Evolutionary conservation across 1,140 invertebrate species (phyloP).

Genomic region (Camponotus floridanus): DNA sequence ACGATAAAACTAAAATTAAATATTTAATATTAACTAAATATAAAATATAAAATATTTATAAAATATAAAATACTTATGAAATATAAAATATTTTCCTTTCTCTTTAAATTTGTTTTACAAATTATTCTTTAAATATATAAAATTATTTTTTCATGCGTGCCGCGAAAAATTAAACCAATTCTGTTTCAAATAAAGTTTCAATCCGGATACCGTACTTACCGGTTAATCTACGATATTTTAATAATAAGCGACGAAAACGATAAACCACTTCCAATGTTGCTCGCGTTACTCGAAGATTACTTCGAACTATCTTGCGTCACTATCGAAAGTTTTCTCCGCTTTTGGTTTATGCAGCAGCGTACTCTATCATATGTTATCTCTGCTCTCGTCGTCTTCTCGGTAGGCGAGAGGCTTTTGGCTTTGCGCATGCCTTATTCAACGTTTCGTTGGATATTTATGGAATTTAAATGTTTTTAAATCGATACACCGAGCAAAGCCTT

Average conservation of each 20-base stretch:
- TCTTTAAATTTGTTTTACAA: not conserved
- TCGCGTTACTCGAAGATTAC: slow-evolving; percentile 64
- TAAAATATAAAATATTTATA: too few relatives aligned
- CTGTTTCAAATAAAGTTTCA: not conserved
- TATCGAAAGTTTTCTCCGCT: slow-evolving; percentile 73
- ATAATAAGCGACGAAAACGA: slow-evolving; percentile 41
- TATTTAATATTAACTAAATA: too few relatives aligned
- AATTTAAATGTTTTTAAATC: slow-evolving; percentile 80
- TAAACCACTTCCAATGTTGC: slow-evolving; percentile 15
- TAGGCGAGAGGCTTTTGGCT: slow-evolving; percentile 58
- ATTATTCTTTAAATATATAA: not conserved
- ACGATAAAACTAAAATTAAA: not conserved
- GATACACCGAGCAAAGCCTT: slow-evolving; percentile 72
- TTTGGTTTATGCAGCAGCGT: slow-evolving; percentile 75
- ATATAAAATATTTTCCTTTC: not conserved
- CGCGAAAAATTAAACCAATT: not conserved
- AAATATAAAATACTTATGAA: too few relatives aligned
- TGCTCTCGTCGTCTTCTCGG: slow-evolving; percentile 65
- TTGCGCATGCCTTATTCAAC: slow-evolving; percentile 77
- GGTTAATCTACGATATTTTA: slow-evolving; percentile 38
- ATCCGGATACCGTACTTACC: not conserved
- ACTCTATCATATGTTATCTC: slow-evolving; percentile 72
- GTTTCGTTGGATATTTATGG: slow-evolving; percentile 78
- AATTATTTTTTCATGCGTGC: not conserved
- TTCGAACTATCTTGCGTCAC: slow-evolving; percentile 61